Conservation (phyloP, 2,888 invertebrate genomes). For the Nomada fucata region DNA sequence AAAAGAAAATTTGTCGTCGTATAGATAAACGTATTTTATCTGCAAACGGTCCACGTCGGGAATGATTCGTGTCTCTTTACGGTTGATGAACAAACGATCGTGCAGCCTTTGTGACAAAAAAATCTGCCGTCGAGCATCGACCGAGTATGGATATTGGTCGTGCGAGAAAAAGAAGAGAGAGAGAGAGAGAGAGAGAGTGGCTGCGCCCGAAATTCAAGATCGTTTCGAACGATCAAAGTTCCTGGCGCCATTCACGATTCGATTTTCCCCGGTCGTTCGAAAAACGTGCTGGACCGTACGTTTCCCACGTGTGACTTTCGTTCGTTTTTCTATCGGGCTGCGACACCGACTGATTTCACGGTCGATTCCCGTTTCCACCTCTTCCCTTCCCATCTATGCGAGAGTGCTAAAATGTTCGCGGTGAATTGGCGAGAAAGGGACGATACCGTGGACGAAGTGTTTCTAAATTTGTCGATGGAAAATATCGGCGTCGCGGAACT, state of each 20-base stretch:
- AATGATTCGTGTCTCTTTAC: slow-evolving; percentile 58
- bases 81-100: slow-evolving; percentile 38
- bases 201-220: slow-evolving; percentile 37
- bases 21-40: slow-evolving; percentile 31
- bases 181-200: slow-evolving; percentile 4
- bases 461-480: background rate
- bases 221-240: slow-evolving; percentile 44
- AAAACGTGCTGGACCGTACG: slow-evolving; percentile 24
- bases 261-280: slow-evolving; percentile 3
- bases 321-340: background rate
- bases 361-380: slow-evolving; percentile 11
- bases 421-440: background rate
- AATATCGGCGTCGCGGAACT: too few relatives aligned
- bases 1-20: too few relatives aligned
- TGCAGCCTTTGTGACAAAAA: slow-evolving; percentile 53
- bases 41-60: slow-evolving; percentile 2
- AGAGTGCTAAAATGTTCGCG: too few relatives aligned
- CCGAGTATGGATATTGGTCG: slow-evolving; percentile 28
- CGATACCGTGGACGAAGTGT: background rate
- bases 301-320: slow-evolving; percentile 9
- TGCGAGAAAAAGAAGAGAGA: slow-evolving; percentile 14
- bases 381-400: background rate
- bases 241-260: slow-evolving; percentile 20
- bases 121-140: slow-evolving; percentile 37
- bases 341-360: slow-evolving; percentile 20